Evolutionary conservation across 2,113 vertebrate genomes (phyloP).

Genomic region (Etia nguti): DNA sequence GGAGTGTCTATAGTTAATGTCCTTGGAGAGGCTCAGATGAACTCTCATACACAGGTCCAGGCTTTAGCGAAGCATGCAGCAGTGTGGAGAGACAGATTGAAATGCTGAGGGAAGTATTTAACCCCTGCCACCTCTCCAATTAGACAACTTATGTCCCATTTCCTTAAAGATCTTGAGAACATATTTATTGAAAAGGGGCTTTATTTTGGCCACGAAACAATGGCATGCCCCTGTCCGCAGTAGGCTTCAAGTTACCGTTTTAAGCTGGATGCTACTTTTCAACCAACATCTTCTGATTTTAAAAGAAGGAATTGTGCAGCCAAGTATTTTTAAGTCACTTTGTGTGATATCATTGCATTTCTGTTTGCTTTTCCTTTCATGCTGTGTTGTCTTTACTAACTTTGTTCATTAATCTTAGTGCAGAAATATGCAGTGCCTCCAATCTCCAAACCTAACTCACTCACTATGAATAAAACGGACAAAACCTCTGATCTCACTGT

Average conservation of each 20-base stretch:
- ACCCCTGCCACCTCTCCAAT: slow-evolving; percentile 56
- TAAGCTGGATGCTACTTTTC: background rate
- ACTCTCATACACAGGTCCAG: slow-evolving; percentile 1
- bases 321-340: background rate
- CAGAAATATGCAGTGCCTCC: background rate
- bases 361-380: background rate
- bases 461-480: background rate
- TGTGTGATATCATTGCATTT: background rate
- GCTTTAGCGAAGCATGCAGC: slow-evolving; percentile 26
- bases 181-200: slow-evolving; percentile 23
- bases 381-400: background rate
- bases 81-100: slow-evolving; percentile 62
- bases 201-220: background rate
- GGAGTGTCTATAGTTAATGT: slow-evolving; percentile 30
- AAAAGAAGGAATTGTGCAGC: background rate
- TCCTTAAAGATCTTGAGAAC: slow-evolving; percentile 39
- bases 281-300: background rate
- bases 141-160: slow-evolving; percentile 50
- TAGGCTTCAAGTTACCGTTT: background rate
- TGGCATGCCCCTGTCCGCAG: background rate
- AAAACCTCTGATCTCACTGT: background rate
- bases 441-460: background rate
- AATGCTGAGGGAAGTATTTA: slow-evolving; percentile 64
- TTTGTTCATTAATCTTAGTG: background rate
- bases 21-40: slow-evolving; percentile 33